These are phyloP conservation scores for Sebastes fasciatus DNA, from an alignment of 2,113 vertebrate genomes.

Conservation along the genomic window DNA sequence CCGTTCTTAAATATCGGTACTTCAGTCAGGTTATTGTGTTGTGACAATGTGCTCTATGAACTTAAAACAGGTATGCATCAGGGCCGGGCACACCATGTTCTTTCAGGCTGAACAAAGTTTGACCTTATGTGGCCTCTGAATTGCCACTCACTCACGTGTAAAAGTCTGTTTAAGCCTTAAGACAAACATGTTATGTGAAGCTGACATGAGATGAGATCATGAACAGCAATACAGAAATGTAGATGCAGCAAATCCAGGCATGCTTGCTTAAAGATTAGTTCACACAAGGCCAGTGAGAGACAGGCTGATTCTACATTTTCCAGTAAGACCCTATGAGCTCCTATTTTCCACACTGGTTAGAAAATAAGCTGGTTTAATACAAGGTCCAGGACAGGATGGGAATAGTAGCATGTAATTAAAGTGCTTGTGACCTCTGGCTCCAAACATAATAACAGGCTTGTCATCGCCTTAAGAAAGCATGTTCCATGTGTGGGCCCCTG, in stretches of 20 bases:
- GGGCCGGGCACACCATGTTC: neutral
- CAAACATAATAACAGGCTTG: neutral
- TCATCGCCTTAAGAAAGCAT: neutral
- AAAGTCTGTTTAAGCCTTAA: neutral
- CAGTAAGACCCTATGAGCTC: too few species aligned
- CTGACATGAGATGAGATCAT: neutral
- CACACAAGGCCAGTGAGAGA: too few species aligned
- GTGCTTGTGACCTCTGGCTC: neutral
- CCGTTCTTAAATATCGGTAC: neutral
- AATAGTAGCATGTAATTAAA: neutral
- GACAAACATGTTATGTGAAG: neutral
- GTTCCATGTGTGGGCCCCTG: neutral
- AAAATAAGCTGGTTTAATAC: neutral
- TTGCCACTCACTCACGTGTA: neutral
- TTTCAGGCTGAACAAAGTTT: neutral
- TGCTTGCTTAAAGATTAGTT: neutral
- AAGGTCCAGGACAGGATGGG: neutral
- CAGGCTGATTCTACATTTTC: neutral
- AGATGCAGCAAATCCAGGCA: neutral
- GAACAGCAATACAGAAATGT: neutral
- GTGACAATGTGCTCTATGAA: neutral
- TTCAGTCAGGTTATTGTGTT: neutral
- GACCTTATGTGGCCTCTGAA: neutral
- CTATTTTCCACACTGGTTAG: too few species aligned
- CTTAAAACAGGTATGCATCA: neutral